Percentiles rank a stretch among this genome's conserved stretches.
These are phyloP conservation scores for Urechis unicinctus DNA, from an alignment of 2,888 invertebrate species.

Conservation along the genomic window DNA sequence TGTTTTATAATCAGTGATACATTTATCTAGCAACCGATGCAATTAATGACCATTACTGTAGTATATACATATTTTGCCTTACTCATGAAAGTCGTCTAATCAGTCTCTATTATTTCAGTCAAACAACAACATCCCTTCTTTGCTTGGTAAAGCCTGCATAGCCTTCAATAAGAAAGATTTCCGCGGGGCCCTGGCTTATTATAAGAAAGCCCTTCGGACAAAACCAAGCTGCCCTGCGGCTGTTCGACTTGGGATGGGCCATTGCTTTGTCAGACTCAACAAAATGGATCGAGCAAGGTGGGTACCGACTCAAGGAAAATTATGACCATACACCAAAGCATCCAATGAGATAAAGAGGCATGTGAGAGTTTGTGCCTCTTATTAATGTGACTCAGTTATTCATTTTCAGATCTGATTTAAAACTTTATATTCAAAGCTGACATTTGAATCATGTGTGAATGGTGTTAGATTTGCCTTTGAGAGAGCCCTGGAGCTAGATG, in stretches of 20 bases:
- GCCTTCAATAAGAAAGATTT: slow-evolving; percentile 94
- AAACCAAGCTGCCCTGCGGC: slow-evolving; percentile 96
- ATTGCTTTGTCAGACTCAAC: slow-evolving; percentile 93
- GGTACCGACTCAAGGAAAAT: slow-evolving; percentile 1
- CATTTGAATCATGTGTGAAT: not conserved
- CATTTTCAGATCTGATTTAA: no score
- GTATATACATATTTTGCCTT: not conserved
- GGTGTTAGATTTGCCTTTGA: slow-evolving; percentile 53
- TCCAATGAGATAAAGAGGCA: no score
- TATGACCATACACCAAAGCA: no score
- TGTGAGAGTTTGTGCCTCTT: no score
- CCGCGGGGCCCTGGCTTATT: slow-evolving; percentile 89
- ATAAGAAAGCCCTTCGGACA: slow-evolving; percentile 92
- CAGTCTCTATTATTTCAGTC: slow-evolving; percentile 25
- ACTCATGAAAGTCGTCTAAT: not conserved
- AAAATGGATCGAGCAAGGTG: slow-evolving; percentile 90
- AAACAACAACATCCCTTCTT: slow-evolving; percentile 90
- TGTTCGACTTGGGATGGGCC: slow-evolving; percentile 94
- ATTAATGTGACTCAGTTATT: no score
- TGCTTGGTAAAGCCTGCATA: slow-evolving; percentile 97
- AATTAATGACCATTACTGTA: not conserved
- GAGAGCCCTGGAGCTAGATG: slow-evolving; percentile 84
- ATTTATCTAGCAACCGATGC: no score
- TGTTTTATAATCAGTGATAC: not conserved
- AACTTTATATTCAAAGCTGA: no score